These are phyloP conservation scores for Eretmochelys imbricata DNA, from an alignment of 2,113 vertebrate genomes.

Conservation along the genomic window DNA sequence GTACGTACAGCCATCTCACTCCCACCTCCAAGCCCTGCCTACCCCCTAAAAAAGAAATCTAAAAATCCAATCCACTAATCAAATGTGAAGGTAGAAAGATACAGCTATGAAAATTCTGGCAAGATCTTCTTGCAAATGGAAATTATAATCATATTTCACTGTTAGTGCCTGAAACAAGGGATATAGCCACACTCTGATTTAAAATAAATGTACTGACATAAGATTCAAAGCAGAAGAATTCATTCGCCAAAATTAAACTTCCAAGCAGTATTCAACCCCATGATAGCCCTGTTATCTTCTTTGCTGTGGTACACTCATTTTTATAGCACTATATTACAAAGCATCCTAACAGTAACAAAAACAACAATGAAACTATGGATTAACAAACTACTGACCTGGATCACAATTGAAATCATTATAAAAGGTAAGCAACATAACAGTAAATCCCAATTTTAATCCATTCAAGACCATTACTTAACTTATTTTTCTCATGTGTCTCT, in stretches of 20 bases:
- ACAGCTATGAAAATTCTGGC: background rate
- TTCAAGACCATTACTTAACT: background rate
- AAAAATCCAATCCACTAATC: background rate
- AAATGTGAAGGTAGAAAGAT: background rate
- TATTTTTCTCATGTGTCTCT: background rate
- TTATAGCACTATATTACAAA: background rate
- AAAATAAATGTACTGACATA: background rate
- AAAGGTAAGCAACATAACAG: background rate
- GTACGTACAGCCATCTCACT: background rate
- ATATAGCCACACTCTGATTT: background rate
- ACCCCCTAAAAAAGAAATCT: background rate
- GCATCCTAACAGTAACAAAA: background rate
- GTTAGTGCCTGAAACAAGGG: background rate
- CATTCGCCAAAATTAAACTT: background rate
- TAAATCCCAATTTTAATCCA: background rate
- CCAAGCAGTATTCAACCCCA: background rate
- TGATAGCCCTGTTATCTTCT: background rate
- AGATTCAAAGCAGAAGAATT: background rate
- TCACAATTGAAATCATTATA: background rate
- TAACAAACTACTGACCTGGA: background rate
- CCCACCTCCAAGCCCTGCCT: too few relatives aligned
- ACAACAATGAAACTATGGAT: background rate
- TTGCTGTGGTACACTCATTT: background rate
- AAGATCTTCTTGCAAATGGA: background rate
- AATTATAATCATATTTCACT: background rate